Evolutionary conservation across 92 coral and sea anemone species (phyloP), one percentile per base, ranked within the genome.

Genomic region (Muricea muricata): DNA sequence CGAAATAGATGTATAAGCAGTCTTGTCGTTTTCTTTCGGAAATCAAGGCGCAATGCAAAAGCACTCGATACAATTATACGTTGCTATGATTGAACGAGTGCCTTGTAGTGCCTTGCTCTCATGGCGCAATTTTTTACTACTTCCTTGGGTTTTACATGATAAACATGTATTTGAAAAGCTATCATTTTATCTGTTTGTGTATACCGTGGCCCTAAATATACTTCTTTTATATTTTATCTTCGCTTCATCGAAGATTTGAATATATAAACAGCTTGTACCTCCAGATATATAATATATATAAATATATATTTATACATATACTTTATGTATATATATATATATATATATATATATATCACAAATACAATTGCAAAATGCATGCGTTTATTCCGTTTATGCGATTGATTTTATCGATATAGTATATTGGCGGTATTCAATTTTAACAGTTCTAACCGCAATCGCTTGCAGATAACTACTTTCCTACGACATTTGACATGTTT

Each of bases 401-500:
- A 63, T 63, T 63, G 30, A 10, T 63, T 63, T 30, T 25, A 17
- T 52, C 3, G 15, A 63, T 28, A 63, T 6, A 18, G 13, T 39
- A 63, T n/a, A 63, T 63, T 28, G 37, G 30, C 5, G 37, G 23
- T 8, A 2, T 11, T 20, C 42, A 28, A 34, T 70, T 35, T 70
- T 7, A 42, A 45, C 50, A 45, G 3, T 52, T 23, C 45, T 46
- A 18, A 28, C 56, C 57, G 17, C 52, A 18, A 73, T 42, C 41
- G 23, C 3, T 6, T 24, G 40, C 25, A 40, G 39, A 24, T 23
- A 42, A 30, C 3, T 45, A 9, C 41, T 50, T 73, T 40, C 60
- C 60, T 25, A 17, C 80, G 40, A n/a, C 20, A 23, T 18, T 73
- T 42, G 52, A 28, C 42, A 47, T 78, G 83, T 78, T 78, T 78